These are phyloP conservation scores for Macaca fascicularis DNA, from an alignment of 2,113 vertebrate genomes.

Conservation along the genomic window DNA sequence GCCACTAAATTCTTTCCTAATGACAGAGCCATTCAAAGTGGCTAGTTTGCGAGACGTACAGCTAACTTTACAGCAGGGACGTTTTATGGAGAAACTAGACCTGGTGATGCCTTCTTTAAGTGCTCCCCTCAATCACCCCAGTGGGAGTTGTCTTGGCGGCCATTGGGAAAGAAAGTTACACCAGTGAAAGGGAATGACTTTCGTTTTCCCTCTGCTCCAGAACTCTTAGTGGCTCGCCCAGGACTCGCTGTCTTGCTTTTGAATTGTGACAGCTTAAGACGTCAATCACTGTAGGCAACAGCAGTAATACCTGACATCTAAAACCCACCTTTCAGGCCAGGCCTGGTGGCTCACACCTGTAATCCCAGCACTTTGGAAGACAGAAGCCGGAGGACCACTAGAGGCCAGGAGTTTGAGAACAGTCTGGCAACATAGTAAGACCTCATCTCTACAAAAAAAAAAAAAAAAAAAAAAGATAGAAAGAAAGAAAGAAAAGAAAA, in stretches of 20 bases:
- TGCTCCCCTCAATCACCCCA: conserved; percentile 30
- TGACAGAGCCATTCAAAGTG: conserved; percentile 80
- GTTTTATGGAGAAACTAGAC: conserved; percentile 78
- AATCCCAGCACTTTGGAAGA: too few relatives aligned
- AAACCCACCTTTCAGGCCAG: not conserved
- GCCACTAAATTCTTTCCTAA: conserved; percentile 86
- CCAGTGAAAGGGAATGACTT: conserved; percentile 1
- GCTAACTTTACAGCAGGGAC: conserved; percentile 68
- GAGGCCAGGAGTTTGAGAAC: too few relatives aligned
- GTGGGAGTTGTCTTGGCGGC: conserved; percentile 42
- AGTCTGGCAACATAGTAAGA: too few relatives aligned
- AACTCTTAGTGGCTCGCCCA: not conserved
- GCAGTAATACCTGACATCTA: too few relatives aligned
- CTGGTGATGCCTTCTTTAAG: conserved; percentile 63
- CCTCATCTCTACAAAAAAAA: too few relatives aligned
- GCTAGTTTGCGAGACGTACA: conserved; percentile 77
- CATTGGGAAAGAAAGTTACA: not conserved
- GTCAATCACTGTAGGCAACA: not conserved
- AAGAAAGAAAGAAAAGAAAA: too few relatives aligned
- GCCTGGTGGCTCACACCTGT: too few relatives aligned
- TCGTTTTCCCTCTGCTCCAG: conserved; percentile 13
- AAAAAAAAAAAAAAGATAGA: too few relatives aligned
- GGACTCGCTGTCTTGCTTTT: not conserved
- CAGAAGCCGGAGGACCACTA: too few relatives aligned
- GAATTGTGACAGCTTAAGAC: not conserved